Evolutionary conservation across 1,140 invertebrate species (phyloP), one percentile per base, ranked within the genome.

Genomic region (Zaprionus ghesquierei): DNA sequence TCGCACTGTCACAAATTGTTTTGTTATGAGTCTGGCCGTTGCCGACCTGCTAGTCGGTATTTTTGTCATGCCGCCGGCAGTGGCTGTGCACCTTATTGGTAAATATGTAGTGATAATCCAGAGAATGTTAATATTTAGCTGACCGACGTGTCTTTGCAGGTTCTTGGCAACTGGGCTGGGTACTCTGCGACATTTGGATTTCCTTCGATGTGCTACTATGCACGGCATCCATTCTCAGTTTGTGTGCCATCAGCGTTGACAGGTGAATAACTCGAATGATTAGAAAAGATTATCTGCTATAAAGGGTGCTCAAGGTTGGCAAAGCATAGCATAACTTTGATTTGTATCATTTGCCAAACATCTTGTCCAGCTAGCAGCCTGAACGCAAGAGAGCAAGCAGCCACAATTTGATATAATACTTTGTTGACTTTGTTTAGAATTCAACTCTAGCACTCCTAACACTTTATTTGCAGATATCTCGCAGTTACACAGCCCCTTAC

Each of bases 51-150:
- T 98, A 56, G 97, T 99, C 0, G 98, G 97, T 0, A 94, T 98
- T 44, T 96, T 98, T 77, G 98, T 99, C 0, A 98, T 99, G 98
- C 98, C 98, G 10, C 96, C 98, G 50, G 97, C 97, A 61, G 97
- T 99, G 25, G 94, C 94, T 50, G 93, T 95, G n/a, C 93, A 94
- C 92, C 92, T 95, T 29, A 94, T 93, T 92, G 94, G 94, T 95
- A 86, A 94, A 46, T 46, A 46, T 46, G 33, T 22, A 3, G 9
- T 2, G 8, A 9, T 12, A 46, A 22, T 15, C 35, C 18, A 22
- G 18, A 12, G 9, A 12, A 31, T 29, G 44, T 22, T 49, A 41
- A 41, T 8, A 41, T 8, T 15, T n/a, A 8, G 35, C n/a, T 41
- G 6, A 41, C 35, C 35, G 6, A 0, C 35, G 2, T 15, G 2